phyloP scores from a whole-genome alignment of 2,888 invertebrate species.

The Spialia ferax region DNA sequence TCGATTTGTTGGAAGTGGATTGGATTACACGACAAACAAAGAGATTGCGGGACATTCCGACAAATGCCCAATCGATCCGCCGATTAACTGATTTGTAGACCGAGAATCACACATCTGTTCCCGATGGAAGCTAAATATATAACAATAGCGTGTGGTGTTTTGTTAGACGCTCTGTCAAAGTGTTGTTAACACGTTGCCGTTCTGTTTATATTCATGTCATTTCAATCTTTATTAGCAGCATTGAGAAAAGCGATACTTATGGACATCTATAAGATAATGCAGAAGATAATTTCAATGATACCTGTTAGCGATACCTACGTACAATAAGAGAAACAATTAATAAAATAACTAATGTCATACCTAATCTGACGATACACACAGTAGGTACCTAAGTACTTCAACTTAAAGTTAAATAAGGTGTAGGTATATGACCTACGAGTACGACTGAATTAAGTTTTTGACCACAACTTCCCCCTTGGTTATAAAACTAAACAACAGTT shows the following conservation, averaged over 20 bases:
- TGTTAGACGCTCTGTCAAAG: constrained; percentile 17
- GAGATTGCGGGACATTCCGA: constrained; percentile 41
- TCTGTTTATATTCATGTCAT: neutral
- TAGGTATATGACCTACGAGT: no score
- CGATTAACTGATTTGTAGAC: constrained; percentile 40
- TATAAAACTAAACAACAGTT: neutral
- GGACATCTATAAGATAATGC: no score
- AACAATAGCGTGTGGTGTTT: constrained; percentile 24
- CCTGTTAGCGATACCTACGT: no score
- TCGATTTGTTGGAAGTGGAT: constrained; percentile 39
- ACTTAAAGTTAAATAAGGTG: no score
- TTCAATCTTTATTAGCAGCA: neutral
- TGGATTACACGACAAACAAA: constrained; percentile 40
- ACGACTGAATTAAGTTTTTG: no score
- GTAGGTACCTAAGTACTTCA: no score
- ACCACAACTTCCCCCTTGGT: neutral
- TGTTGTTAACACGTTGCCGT: constrained; percentile 4
- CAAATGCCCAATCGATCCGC: constrained; percentile 38
- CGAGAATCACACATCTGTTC: constrained; percentile 36
- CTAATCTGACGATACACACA: no score
- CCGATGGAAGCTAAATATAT: constrained; percentile 22
- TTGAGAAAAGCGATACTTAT: neutral
- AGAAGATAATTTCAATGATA: no score
- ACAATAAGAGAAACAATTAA: no score
- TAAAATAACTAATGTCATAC: no score